These are phyloP conservation scores for Agrochola lychnidis DNA, from an alignment of 2,888 invertebrate species.

Conservation along the genomic window DNA sequence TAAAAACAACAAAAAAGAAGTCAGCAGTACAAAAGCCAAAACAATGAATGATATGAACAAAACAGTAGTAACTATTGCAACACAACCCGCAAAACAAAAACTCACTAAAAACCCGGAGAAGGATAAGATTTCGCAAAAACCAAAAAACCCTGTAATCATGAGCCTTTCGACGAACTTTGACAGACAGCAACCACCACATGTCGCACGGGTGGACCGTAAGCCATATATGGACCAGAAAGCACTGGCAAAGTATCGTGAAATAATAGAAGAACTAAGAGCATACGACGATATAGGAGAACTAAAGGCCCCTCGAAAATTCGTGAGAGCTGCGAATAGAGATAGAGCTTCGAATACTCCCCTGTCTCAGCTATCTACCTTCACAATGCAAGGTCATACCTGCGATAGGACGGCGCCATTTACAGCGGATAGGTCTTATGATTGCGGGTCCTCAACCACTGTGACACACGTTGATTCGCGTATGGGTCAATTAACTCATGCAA, in stretches of 20 bases:
- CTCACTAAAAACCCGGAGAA: neutral
- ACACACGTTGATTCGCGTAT: slow-evolving; percentile 36
- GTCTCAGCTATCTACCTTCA: slow-evolving; percentile 66
- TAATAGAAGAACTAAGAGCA: slow-evolving; percentile 79
- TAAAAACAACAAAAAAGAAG: slow-evolving; percentile 18
- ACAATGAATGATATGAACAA: slow-evolving; percentile 55
- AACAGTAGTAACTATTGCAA: neutral
- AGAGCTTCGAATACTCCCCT: slow-evolving; percentile 82
- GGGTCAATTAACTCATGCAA: slow-evolving; percentile 11
- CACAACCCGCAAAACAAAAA: neutral
- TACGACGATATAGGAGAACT: slow-evolving; percentile 79
- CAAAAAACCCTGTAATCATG: slow-evolving; percentile 77
- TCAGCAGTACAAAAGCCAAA: slow-evolving; percentile 58
- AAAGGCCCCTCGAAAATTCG: slow-evolving; percentile 65
- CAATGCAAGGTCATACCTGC: slow-evolving; percentile 37
- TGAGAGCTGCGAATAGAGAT: slow-evolving; percentile 80
- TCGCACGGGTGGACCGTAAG: slow-evolving; percentile 44
- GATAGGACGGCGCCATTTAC: slow-evolving; percentile 32
- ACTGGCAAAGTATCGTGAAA: slow-evolving; percentile 80
- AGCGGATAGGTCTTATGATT: slow-evolving; percentile 53
- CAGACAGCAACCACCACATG: slow-evolving; percentile 56
- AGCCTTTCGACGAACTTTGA: slow-evolving; percentile 75
- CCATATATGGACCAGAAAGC: slow-evolving; percentile 73
- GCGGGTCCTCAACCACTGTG: slow-evolving; percentile 42
- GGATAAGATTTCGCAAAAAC: slow-evolving; percentile 65